Percentiles rank a stretch among this genome's conserved stretches.
Evolutionary conservation across 2,888 invertebrate genomes (phyloP).

Genomic region (Stegana nigrithorax): DNA sequence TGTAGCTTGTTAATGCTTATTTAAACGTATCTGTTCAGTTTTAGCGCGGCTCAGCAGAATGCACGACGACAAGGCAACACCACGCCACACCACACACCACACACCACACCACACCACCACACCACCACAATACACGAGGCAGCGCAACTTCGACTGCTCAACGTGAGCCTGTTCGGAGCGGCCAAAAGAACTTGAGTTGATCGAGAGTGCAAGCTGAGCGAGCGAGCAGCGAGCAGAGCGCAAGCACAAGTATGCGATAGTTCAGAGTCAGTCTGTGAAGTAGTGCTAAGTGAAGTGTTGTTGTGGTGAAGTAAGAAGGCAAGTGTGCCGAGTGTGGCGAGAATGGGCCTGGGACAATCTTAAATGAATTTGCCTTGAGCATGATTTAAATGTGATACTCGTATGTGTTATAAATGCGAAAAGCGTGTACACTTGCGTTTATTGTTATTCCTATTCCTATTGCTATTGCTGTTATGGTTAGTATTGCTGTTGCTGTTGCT

Average conservation of each 20-base stretch:
- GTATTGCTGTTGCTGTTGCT: not conserved
- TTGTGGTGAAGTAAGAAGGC: not conserved
- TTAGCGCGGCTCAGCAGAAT: conserved; percentile 34
- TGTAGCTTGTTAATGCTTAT: conserved; percentile 63
- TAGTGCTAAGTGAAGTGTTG: not conserved
- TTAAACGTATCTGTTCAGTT: too few species aligned
- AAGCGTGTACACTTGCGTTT: too few species aligned
- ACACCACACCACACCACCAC: too few species aligned
- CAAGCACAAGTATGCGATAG: too few species aligned
- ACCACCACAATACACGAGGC: not conserved
- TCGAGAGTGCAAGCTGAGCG: too few species aligned
- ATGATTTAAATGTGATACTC: conserved; percentile 4
- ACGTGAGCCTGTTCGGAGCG: conserved; percentile 5
- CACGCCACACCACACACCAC: not conserved
- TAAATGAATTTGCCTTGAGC: conserved; percentile 18
- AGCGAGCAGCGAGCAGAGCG: too few species aligned
- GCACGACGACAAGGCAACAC: conserved; percentile 20
- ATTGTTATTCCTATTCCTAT: too few species aligned
- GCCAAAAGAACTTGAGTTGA: not conserved
- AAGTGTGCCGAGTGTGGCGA: not conserved
- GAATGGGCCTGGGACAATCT: not conserved
- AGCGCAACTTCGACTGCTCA: not conserved
- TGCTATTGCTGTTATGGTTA: not conserved
- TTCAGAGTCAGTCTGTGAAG: conserved; percentile 6
- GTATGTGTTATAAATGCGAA: too few species aligned